A percentile compares a stretch with the other conserved stretches of the same genome.
Conservation (phyloP, 2,888 invertebrate genomes). For the Germaria angustata region DNA sequence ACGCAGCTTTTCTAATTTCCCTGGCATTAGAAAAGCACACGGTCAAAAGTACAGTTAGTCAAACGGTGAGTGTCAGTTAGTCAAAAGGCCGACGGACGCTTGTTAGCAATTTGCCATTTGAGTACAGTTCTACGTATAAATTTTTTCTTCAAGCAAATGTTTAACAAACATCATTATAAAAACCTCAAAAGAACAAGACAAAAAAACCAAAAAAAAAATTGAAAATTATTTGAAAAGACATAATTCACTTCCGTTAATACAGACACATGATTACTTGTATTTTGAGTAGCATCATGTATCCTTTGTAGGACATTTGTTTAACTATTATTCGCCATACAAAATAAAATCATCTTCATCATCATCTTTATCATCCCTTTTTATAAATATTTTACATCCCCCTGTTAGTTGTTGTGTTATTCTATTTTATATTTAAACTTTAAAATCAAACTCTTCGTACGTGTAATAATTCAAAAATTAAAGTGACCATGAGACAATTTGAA, state of each 20-base stretch:
- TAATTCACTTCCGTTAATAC: conserved; percentile 76
- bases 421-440: conserved; percentile 58
- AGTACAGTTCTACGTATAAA: conserved; percentile 52
- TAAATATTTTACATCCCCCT: conserved; percentile 27
- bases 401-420: conserved; percentile 11
- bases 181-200: conserved; percentile 64
- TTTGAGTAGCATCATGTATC: conserved; percentile 55
- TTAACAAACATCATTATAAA: conserved; percentile 64
- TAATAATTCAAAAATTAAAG: conserved; percentile 79
- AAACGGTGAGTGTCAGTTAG: conserved; percentile 40
- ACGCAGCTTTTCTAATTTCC: conserved; percentile 41
- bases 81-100: conserved; percentile 1
- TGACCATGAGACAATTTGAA: conserved; percentile 78
- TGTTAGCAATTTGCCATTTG: conserved; percentile 41
- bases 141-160: background rate
- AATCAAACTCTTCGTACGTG: conserved; percentile 58
- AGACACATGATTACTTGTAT: conserved; percentile 53
- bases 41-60: conserved; percentile 75
- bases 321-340: conserved; percentile 7
- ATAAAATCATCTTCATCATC: conserved; percentile 16
- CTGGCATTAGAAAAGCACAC: conserved; percentile 46
- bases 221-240: conserved; percentile 70
- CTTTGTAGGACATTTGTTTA: conserved; percentile 24
- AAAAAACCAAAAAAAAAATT: conserved; percentile 44
- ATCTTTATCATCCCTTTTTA: conserved; percentile 52